These are phyloP conservation scores for Drosophila athabasca DNA, from an alignment of 1,140 invertebrate genomes.

Conservation along the genomic window DNA sequence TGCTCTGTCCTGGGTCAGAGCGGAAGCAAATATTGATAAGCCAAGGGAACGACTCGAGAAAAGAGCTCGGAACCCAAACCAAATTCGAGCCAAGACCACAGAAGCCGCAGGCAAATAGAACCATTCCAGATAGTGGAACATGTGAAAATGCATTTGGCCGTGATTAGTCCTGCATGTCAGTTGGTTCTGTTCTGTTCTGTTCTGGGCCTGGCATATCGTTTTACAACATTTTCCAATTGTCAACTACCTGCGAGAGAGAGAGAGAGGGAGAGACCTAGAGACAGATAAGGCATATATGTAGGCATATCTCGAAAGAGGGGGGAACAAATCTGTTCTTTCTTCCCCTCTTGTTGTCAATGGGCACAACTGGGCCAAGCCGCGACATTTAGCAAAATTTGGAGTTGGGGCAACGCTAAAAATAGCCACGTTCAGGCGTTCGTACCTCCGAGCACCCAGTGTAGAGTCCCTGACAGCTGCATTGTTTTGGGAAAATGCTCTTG, in stretches of 20 bases:
- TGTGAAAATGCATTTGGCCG: constrained; percentile 63
- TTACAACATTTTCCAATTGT: constrained; percentile 61
- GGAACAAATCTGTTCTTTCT: not conserved
- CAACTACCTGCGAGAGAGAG: constrained; percentile 58
- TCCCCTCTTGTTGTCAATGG: not conserved
- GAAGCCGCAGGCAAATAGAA: constrained; percentile 40
- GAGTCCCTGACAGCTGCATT: constrained; percentile 48
- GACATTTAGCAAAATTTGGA: constrained; percentile 12
- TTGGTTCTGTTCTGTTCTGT: not conserved
- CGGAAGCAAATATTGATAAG: constrained; percentile 76
- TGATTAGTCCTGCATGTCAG: constrained; percentile 41
- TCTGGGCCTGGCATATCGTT: constrained; percentile 32
- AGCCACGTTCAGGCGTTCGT: constrained; percentile 29
- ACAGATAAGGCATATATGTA: constrained; percentile 5
- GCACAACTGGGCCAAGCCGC: constrained; percentile 26
- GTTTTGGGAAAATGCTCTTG: constrained; percentile 49
- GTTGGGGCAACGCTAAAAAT: constrained; percentile 46
- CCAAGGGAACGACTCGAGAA: constrained; percentile 17
- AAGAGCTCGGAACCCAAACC: constrained; percentile 18
- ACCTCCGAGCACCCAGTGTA: constrained; percentile 6
- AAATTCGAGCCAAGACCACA: constrained; percentile 30
- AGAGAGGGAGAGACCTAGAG: not conserved
- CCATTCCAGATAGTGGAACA: constrained; percentile 42
- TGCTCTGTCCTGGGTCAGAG: constrained; percentile 2
- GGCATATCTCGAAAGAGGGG: no score